phyloP scores from a whole-genome alignment of 2,113 vertebrate species.

The Hemicordylus capensis region DNA sequence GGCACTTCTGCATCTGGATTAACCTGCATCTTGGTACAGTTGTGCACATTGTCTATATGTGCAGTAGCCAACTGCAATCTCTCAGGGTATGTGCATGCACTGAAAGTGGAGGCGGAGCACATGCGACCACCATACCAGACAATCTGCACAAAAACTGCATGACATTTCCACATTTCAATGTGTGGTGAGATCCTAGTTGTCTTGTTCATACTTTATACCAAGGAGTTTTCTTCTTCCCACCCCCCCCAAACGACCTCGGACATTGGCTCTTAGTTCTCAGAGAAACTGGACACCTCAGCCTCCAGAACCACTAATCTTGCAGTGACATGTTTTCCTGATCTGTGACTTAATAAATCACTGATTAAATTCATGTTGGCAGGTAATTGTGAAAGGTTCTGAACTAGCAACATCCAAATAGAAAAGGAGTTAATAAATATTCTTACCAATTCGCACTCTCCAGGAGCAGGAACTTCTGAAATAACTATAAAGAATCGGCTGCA shows the following conservation, averaged over 20 bases:
- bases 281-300: background rate
- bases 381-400: background rate
- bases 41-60: too few species aligned
- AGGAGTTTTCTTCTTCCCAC: background rate
- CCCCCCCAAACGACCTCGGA: background rate
- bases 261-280: background rate
- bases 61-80: background rate
- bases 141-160: background rate
- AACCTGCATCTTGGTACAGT: background rate
- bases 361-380: constrained; percentile 34
- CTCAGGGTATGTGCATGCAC: background rate
- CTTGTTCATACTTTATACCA: background rate
- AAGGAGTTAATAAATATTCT: constrained; percentile 53
- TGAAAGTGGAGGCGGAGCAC: background rate
- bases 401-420: background rate
- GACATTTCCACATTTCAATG: background rate
- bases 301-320: background rate
- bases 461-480: constrained; percentile 98
- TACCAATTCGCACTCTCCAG: constrained; percentile 97
- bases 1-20: background rate
- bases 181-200: background rate
- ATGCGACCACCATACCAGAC: background rate
- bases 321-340: constrained; percentile 40
- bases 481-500: constrained; percentile 89
- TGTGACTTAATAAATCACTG: constrained; percentile 45